Evolutionary conservation across 2,797 vertebrate species (phyloP).

Genomic region (Sebastes cheni): DNA sequence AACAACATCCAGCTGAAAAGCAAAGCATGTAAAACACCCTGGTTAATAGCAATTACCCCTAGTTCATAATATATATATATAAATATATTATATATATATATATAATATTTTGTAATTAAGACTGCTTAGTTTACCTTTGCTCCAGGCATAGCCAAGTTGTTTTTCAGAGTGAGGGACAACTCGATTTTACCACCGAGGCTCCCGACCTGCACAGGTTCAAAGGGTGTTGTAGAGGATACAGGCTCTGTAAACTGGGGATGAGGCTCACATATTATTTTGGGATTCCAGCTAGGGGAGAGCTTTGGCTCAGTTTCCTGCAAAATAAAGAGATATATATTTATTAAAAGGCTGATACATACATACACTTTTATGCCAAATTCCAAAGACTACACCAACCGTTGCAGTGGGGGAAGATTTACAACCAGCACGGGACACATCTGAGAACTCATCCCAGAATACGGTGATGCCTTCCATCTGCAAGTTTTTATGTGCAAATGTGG

Average conservation of each 20-base stretch:
- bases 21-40: conserved; percentile 26
- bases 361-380: not conserved
- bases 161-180: conserved; percentile 93
- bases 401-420: conserved; percentile 90
- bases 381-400: conserved; percentile 79
- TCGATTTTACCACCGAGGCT: conserved; percentile 89
- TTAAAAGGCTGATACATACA: not conserved
- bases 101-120: not conserved
- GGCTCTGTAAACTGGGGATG: conserved; percentile 95
- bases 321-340: not conserved
- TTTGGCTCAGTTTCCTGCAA: conserved; percentile 95
- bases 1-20: conserved; percentile 90
- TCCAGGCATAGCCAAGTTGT: conserved; percentile 95
- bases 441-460: conserved; percentile 97
- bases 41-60: not conserved
- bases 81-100: not conserved
- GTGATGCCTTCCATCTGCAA: conserved; percentile 92
- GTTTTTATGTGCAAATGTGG: conserved; percentile 94
- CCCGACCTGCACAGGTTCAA: conserved; percentile 94
- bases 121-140: conserved; percentile 86
- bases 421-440: conserved; percentile 88
- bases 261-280: conserved; percentile 96
- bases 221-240: conserved; percentile 86
- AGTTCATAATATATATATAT: not conserved
- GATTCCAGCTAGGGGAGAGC: conserved; percentile 98